Evolutionary conservation across 1,140 invertebrate genomes (phyloP), one percentile per base, ranked within the genome.

Genomic region (Stegodyphus dumicola): DNA sequence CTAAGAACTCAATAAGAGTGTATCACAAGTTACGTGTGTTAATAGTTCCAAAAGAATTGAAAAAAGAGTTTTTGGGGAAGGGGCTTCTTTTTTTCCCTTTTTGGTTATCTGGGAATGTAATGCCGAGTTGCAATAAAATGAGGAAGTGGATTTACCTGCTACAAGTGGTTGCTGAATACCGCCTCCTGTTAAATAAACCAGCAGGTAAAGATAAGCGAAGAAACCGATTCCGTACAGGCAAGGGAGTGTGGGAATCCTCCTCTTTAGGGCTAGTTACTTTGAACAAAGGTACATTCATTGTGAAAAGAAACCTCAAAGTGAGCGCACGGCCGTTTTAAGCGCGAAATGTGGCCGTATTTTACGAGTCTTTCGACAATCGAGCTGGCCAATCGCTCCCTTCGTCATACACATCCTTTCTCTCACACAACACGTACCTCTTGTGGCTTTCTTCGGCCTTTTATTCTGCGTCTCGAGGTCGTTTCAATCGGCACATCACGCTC

Each of bases 161-260:
- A 53, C 80, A 83, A n/a, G 80, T 83, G 11, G 80, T 53, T 1
- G 80, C 80, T 49, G 80, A 83, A 52, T 67, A 83, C 17, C 80
- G 54, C 52, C 80, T 74, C 15, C 71, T 64, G 3, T 11, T 64
- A 54, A 83, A 83, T 5, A 75, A 48, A 7, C 70, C 52, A 51
- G 56, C n/a, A 17, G 60, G 69, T 9, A 67, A 53, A 17, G 69
- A 64, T 52, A 73, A 48, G 7, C 69, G 69, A 2, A 81, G 13
- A 7, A 81, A 53, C 13, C 78, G 78, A 15, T 78, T 73, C 71
- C 53, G 74, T n/a, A 74, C 49, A 13, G 78, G 78, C 2, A 81
- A 54, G 2, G 80, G 80, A 7, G 80, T 83, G 13, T 54, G 60
- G 5, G 80, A 17, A 48, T 83, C 80, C 33, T 33, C 33, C 51